Percentiles rank a stretch among this genome's conserved stretches.
These are phyloP conservation scores for Frieseomelitta varia DNA, from an alignment of 1,140 invertebrate genomes.

Conservation along the genomic window DNA sequence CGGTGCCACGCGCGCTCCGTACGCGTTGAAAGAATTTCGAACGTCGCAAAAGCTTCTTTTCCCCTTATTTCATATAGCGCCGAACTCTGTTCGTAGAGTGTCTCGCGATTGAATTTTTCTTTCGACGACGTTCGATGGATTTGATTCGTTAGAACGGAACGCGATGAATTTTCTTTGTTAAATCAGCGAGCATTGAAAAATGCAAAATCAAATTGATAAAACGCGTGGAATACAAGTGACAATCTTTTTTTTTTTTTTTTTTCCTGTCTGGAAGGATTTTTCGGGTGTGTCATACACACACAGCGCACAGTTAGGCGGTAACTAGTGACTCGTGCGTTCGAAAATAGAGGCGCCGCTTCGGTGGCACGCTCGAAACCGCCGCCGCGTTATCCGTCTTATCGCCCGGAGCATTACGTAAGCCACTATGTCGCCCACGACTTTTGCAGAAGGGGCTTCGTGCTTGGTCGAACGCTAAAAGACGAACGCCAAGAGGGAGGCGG, in stretches of 20 bases:
- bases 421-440: slow-evolving; percentile 57
- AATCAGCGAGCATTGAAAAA: too few species aligned
- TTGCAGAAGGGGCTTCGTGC: slow-evolving; percentile 47
- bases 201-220: too few species aligned
- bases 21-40: not conserved
- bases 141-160: too few species aligned
- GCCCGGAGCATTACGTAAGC: slow-evolving; percentile 61
- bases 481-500: not conserved
- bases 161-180: not conserved
- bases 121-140: too few species aligned
- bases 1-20: not conserved
- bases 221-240: slow-evolving; percentile 14
- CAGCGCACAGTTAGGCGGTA: slow-evolving; percentile 7
- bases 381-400: slow-evolving; percentile 64
- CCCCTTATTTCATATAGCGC: not conserved
- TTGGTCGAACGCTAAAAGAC: not conserved
- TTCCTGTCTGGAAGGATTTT: slow-evolving; percentile 30
- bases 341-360: slow-evolving; percentile 66
- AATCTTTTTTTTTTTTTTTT: slow-evolving; percentile 51
- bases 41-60: not conserved
- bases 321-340: slow-evolving; percentile 53
- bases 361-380: slow-evolving; percentile 34
- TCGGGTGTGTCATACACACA: slow-evolving; percentile 16
- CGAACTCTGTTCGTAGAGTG: not conserved
- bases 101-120: not conserved